Evolutionary conservation across 2,888 invertebrate species (phyloP).

Genomic region (Eremobia ochroleuca): DNA sequence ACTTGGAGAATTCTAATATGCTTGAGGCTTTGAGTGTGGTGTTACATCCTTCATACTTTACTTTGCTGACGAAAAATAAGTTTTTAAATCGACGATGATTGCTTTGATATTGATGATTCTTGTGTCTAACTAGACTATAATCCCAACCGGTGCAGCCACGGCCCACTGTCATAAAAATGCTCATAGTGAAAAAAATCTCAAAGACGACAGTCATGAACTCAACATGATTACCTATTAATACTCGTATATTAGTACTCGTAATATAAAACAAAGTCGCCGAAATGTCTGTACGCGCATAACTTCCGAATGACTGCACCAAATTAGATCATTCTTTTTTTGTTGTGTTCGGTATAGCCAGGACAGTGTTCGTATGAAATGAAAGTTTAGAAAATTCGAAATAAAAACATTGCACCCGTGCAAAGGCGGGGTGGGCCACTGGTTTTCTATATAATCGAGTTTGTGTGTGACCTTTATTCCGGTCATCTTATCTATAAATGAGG

Average conservation of each 20-base stretch:
- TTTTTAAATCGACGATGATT: background rate
- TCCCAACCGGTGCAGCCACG: constrained; percentile 1
- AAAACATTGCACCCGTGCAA: no score
- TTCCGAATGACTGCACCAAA: no score
- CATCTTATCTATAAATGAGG: background rate
- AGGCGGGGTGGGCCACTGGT: no score
- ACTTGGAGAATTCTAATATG: constrained; percentile 1
- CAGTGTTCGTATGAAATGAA: no score
- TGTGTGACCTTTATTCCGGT: constrained; percentile 30
- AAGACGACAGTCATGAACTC: background rate
- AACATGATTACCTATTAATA: background rate
- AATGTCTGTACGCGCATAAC: no score
- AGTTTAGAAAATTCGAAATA: no score
- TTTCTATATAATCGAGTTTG: constrained; percentile 1
- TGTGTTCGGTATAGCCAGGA: no score
- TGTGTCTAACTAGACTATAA: background rate
- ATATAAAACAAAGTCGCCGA: no score
- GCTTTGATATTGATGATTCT: background rate
- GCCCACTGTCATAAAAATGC: background rate
- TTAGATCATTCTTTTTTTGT: no score
- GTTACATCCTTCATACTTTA: background rate
- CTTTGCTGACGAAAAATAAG: background rate
- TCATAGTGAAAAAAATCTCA: background rate
- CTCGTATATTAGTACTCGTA: no score
- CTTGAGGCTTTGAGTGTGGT: constrained; percentile 4